Evolutionary conservation across 2,888 invertebrate genomes (phyloP), one percentile per base, ranked within the genome.

Genomic region (Ptilodon capucinus): DNA sequence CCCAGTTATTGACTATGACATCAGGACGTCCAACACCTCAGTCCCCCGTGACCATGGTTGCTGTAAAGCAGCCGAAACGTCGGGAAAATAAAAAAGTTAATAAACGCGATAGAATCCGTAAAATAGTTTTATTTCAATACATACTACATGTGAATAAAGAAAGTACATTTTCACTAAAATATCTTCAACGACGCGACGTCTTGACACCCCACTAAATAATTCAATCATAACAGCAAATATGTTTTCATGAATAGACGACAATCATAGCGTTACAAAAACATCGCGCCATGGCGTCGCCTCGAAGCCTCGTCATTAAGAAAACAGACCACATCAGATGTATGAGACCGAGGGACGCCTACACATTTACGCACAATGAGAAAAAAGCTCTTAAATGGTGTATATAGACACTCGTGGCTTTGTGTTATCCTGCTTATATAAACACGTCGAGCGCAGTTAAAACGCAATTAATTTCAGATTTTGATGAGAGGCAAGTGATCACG

Each of bases 321-420:
- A 82, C 78, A 80, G 74, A 79, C 74, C 71, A 66, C 71, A 75
- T 76, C 75, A 76, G 81, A 79, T 86, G 83, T 85, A 86, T 85
- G 83, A 80, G 77, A 70, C 69, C 64, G 76, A 79, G 84, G 84
- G 84, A 74, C 88, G 77, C 89, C 88, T 82, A 88, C 88, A 79
- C 84, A 50, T 48, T 54, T 38, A 54, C 48, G 70, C 62, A 79
- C 83, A 81, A 82, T 78, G 71, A 83, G 74, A 82, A 78, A 80
- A 81, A 83, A 80, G 79, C 80, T 78, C 76, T 79, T 68, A 73
- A 78, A 75, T 69, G 68, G 64, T 72, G 62, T 63, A 60, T 67
- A 70, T 64, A 66, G 60, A 60, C 66, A 69, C 69, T 76, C 71
- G 67, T 64, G 64, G 67, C 48, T 68, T 65, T 73, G 66, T 68